phyloP scores from a whole-genome alignment of 53 echinoderm and acorn worm genomes.

The Paracentrotus lividus region DNA sequence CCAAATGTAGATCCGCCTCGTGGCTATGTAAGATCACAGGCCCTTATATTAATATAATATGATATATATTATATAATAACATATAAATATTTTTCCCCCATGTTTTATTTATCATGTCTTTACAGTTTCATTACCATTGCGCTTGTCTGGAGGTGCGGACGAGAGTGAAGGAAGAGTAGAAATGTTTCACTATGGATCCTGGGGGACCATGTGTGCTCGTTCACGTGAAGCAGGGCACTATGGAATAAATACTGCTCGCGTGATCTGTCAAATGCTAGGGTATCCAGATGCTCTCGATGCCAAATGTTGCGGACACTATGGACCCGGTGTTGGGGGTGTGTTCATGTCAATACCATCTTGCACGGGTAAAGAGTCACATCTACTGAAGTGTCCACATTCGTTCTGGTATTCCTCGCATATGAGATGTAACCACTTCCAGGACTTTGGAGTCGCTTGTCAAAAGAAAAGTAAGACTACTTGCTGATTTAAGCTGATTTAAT shows the following conservation, averaged over 20 bases:
- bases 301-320: slow-evolving; percentile 3
- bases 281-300: slow-evolving; percentile 55
- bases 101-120: too few relatives aligned
- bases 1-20: too few relatives aligned
- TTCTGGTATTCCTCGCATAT: too few relatives aligned
- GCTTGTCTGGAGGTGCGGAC: background rate
- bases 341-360: background rate
- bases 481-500: background rate
- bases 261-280: slow-evolving; percentile 51
- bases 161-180: slow-evolving; percentile 12
- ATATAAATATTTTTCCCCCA: too few relatives aligned
- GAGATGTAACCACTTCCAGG: background rate
- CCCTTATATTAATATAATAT: too few relatives aligned
- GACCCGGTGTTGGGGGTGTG: slow-evolving; percentile 8
- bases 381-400: background rate
- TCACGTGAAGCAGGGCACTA: background rate
- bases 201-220: slow-evolving; percentile 10
- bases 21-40: too few relatives aligned
- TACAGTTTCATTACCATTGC: background rate
- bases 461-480: slow-evolving; percentile 11
- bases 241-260: slow-evolving; percentile 18
- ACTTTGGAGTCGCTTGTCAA: slow-evolving; percentile 34
- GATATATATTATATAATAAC: too few relatives aligned
- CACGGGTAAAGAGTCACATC: background rate
- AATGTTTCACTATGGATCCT: background rate